Percentiles rank a stretch among this genome's conserved stretches.
phyloP scores from a whole-genome alignment of 2,888 invertebrate genomes.

The Aplocera efformata region DNA sequence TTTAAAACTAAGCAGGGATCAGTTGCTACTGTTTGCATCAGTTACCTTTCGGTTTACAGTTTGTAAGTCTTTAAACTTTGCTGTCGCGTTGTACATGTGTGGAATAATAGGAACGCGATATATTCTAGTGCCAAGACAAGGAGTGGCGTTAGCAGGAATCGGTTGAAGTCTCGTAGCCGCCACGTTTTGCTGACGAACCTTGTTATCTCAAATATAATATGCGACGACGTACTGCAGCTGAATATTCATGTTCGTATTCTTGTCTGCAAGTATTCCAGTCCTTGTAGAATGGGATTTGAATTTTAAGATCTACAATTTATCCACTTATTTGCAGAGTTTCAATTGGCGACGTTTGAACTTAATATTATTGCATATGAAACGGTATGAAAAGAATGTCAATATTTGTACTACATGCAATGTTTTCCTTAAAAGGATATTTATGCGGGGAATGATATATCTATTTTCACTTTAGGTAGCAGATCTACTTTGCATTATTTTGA shows the following conservation, averaged over 20 bases:
- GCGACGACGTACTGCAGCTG: constrained; percentile 56
- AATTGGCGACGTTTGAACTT: constrained; percentile 19
- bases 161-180: constrained; percentile 33
- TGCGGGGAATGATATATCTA: too few relatives aligned
- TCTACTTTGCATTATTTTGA: too few relatives aligned
- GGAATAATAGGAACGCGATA: constrained; percentile 27
- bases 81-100: constrained; percentile 14
- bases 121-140: constrained; percentile 51
- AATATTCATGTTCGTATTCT: constrained; percentile 72
- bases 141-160: constrained; percentile 49
- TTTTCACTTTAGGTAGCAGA: too few relatives aligned
- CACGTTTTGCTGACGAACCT: constrained; percentile 72
- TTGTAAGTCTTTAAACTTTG: constrained; percentile 17
- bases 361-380: constrained; percentile 15
- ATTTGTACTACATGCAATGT: background rate
- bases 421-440: background rate
- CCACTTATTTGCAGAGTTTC: constrained; percentile 19
- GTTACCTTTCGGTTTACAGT: constrained; percentile 23
- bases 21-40: constrained; percentile 33
- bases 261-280: constrained; percentile 26
- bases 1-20: constrained; percentile 41
- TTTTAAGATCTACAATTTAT: constrained; percentile 27
- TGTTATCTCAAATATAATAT: constrained; percentile 69
- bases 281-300: constrained; percentile 33
- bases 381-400: constrained; percentile 1